A percentile compares a stretch with the other conserved stretches of the same genome.
Evolutionary conservation across 2,113 vertebrate genomes (phyloP).

Genomic region (Aphyosemion australe): DNA sequence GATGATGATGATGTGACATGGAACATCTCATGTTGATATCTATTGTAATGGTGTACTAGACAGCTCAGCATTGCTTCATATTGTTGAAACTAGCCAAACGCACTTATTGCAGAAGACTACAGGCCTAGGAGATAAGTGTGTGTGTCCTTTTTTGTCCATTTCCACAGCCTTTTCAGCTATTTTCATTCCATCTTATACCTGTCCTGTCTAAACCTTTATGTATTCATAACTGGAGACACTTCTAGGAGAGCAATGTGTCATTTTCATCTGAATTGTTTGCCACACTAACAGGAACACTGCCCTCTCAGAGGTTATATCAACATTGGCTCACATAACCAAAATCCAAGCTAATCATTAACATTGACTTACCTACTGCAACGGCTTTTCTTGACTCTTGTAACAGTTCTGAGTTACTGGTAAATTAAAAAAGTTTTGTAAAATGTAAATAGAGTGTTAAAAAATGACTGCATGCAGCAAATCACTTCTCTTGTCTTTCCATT

Average conservation of each 20-base stretch:
- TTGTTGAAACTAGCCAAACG: too few species aligned
- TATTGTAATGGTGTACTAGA: too few species aligned
- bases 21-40: too few species aligned
- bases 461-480: conserved; percentile 17
- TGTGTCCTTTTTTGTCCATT: too few species aligned
- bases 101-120: too few species aligned
- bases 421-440: neutral
- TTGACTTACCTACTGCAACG: neutral
- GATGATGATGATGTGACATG: too few species aligned
- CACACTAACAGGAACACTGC: conserved; percentile 18
- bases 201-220: neutral
- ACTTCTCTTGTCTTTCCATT: neutral
- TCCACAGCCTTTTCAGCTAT: neutral
- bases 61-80: too few species aligned
- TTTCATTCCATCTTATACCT: neutral
- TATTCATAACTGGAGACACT: neutral
- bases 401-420: neutral
- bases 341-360: conserved; percentile 65
- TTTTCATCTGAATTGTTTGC: conserved; percentile 17
- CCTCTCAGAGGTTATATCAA: conserved; percentile 63
- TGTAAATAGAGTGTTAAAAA: neutral
- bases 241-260: neutral
- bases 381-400: neutral
- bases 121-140: too few species aligned
- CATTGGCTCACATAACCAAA: conserved; percentile 45